Evolutionary conservation across 2,113 vertebrate genomes (phyloP), one percentile per base, ranked within the genome.

Genomic region (Hypocryptadius cinnamomeus): DNA sequence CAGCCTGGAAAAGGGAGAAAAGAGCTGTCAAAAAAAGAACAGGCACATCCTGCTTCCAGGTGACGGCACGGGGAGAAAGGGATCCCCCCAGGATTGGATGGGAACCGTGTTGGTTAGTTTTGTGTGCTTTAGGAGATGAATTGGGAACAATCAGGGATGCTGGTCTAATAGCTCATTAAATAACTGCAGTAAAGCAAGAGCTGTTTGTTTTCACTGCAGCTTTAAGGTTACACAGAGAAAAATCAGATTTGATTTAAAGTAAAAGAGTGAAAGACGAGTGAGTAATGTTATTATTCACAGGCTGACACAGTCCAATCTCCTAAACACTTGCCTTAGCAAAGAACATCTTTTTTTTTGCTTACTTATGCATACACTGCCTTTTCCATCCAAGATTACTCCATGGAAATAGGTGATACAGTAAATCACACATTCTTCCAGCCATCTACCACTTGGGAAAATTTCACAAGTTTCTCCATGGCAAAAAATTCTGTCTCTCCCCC

Each of bases 1-100:
- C 99, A 92, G 99, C 99, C 99, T 99, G 94, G 10, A 6, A 40
- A 40, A 56, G 92, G 74, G 60, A 27, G 33, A 92, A 47, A 48
- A 79, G 56, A 30, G 22, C 37, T n/a, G 9, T 53, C 54, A 82
- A 15, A 40, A 40, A 40, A 40, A 40, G 40, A 40, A 40, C 9
- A n/a, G 60, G 48, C 17, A 18, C 33, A 3, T 5, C 22, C 53
- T 9, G 50, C 82, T 39, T 0, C 13, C 4, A 13, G 83, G 21
- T 2, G 83, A 56, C 17, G 72, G 73, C 56, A 8, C 17, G 5
- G 60, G 44, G 57, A 48, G 37, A 24, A 23, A 21, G 42, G 35
- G 69, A 37, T 21, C 31, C 30, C 30, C 64, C 16, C 13, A 3
- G 25, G 14, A 23, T 18, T 15, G 11, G 20, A 18, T 2, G 31